Conservation (phyloP, 2,113 vertebrate genomes). For the Lagopus leucura region DNA sequence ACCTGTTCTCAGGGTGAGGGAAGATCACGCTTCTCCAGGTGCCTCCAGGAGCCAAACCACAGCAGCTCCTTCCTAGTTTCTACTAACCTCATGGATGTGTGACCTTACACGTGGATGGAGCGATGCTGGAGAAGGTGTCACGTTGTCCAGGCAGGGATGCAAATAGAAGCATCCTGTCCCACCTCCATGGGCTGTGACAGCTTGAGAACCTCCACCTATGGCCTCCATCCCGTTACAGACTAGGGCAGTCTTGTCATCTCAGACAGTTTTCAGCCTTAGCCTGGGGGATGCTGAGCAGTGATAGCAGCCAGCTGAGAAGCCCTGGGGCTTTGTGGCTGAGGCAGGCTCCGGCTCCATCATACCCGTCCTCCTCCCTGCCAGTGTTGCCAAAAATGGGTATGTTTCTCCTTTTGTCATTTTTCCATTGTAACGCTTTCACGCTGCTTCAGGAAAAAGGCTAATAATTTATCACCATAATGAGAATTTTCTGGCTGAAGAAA, state of each 20-base stretch:
- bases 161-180: neutral
- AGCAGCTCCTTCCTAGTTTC: slow-evolving; percentile 41
- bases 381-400: slow-evolving; percentile 4
- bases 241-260: neutral
- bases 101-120: rapidly evolving
- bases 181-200: neutral
- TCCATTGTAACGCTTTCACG: slow-evolving; percentile 14
- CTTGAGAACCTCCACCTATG: neutral
- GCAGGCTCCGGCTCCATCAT: neutral
- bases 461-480: slow-evolving; percentile 31
- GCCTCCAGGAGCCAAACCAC: slow-evolving; percentile 41
- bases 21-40: slow-evolving; percentile 18
- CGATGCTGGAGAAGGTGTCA: rapidly evolving
- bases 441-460: slow-evolving; percentile 39
- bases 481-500: slow-evolving; percentile 65
- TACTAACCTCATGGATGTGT: neutral
- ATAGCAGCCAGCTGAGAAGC: neutral
- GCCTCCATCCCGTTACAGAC: neutral
- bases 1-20: neutral
- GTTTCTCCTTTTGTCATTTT: slow-evolving; percentile 49
- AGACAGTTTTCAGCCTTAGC: neutral
- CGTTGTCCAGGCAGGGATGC: neutral
- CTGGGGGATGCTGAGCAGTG: neutral
- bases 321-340: rapidly evolving
- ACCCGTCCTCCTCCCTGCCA: neutral